phyloP scores from a whole-genome alignment of 2,113 vertebrate species.

The Merops nubicus region DNA sequence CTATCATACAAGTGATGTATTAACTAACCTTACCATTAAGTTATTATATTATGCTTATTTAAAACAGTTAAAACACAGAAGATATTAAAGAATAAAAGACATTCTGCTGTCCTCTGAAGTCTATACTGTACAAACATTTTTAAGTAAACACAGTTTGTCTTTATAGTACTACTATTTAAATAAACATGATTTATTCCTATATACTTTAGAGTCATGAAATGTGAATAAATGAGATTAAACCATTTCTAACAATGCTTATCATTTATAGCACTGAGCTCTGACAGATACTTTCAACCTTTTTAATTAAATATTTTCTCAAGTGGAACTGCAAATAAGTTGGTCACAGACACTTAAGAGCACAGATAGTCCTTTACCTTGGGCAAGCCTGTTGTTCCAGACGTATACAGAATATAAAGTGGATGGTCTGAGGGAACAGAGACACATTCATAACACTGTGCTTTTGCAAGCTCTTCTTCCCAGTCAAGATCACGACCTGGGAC shows the following conservation, averaged over 20 bases:
- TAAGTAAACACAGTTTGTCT: not conserved
- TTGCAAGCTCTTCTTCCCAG: slow-evolving; percentile 91
- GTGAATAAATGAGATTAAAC: not conserved
- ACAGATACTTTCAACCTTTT: not conserved
- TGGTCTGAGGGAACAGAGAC: slow-evolving; percentile 87
- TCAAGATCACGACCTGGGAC: slow-evolving; percentile 81
- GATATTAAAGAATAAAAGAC: not conserved
- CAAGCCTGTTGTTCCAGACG: slow-evolving; percentile 93
- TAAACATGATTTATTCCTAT: not conserved
- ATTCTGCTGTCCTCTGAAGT: not conserved
- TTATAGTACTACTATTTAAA: not conserved
- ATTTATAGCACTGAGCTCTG: not conserved
- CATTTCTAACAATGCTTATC: not conserved
- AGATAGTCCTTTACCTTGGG: slow-evolving; percentile 85
- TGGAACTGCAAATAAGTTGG: not conserved
- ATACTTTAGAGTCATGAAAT: not conserved
- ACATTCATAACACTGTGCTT: slow-evolving; percentile 83
- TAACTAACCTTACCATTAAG: not conserved
- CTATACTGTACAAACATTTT: not conserved
- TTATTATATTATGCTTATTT: not conserved
- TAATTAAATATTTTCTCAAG: not conserved
- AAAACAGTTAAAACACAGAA: not conserved
- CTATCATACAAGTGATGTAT: not conserved
- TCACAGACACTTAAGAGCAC: not conserved
- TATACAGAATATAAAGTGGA: slow-evolving; percentile 94